phyloP scores from a whole-genome alignment of 2,797 vertebrate species.

The Melanotaenia maccullochi region DNA sequence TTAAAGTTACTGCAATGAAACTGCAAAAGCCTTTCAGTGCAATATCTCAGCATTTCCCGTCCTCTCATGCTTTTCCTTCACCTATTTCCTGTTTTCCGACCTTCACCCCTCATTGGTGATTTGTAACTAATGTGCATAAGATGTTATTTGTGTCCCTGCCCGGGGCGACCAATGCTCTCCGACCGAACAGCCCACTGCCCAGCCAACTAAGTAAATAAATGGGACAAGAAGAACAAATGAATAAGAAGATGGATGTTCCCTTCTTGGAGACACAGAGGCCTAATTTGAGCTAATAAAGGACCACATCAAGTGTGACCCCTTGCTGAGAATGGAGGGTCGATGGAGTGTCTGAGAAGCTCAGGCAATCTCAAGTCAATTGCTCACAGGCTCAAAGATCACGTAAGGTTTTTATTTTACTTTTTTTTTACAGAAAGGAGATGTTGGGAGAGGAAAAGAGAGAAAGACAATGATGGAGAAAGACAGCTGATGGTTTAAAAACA shows the following conservation, averaged over 20 bases:
- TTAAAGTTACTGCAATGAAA: constrained; percentile 7
- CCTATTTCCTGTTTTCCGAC: constrained; percentile 53
- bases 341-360: constrained; percentile 56
- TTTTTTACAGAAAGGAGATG: constrained; percentile 24
- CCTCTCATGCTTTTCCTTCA: constrained; percentile 17
- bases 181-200: constrained; percentile 61
- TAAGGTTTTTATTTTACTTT: constrained; percentile 52
- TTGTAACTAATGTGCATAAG: constrained; percentile 70
- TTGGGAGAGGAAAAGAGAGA: constrained; percentile 21
- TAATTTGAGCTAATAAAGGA: constrained; percentile 80
- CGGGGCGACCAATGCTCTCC: constrained; percentile 53
- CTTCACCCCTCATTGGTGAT: constrained; percentile 63
- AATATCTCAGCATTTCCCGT: constrained; percentile 5
- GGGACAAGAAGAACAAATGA: constrained; percentile 70
- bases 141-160: constrained; percentile 69
- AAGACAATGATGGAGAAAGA: constrained; percentile 30
- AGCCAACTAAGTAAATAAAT: constrained; percentile 74
- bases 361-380: constrained; percentile 72
- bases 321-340: constrained; percentile 62
- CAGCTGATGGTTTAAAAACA: constrained; percentile 34
- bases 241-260: constrained; percentile 75
- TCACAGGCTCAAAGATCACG: constrained; percentile 67
- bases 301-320: constrained; percentile 72
- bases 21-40: background rate
- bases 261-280: constrained; percentile 67